Evolutionary conservation across 1,140 invertebrate genomes (phyloP), one percentile per base, ranked within the genome.

Genomic region (Pararge aegeria): DNA sequence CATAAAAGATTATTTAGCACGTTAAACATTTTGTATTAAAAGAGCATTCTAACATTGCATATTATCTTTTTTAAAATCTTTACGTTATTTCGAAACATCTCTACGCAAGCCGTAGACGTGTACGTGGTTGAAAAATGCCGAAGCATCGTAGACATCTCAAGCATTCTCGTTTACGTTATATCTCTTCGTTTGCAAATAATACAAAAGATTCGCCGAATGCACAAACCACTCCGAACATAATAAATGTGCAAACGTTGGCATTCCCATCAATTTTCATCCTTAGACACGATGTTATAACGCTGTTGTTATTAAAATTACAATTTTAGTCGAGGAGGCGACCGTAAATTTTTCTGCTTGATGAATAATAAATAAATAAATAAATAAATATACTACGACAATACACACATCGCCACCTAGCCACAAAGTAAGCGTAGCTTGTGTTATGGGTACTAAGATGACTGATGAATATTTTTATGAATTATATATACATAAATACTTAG

Each of bases 261-360:
- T 6, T 30, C 29, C 56, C 13, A 21, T 50, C 44, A 53, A 62
- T 62, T 62, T 61, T 58, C 42, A 20, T 40, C 55, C 64, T 57
- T 66, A 62, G 34, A 55, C 13, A 18, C 42, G 12, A 34, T 48
- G 46, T 15, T 54, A 57, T 66, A 66, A 38, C 57, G 60, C 34
- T 42, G 56, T 57, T 63, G 55, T 66, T 69, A 58, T 63, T 66
- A 63, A 64, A 70, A 68, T 66, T 29, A 64, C 48, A 55, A 61
- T 62, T 68, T 73, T 74, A 70, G 40, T 44, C 40, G 5, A 18
- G 15, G 40, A 44, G 40, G 9, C 3, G 16, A 3, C 18, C 7
- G 40, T 44, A 12, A 44, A 44, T 20, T 19, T 3, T 19, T 20
- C 9, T 44, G n/a, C 10, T 16, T 10, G 5, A 7, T 30, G n/a